These are phyloP conservation scores for Sylvietta virens DNA, from an alignment of 2,113 vertebrate genomes.

Conservation along the genomic window DNA sequence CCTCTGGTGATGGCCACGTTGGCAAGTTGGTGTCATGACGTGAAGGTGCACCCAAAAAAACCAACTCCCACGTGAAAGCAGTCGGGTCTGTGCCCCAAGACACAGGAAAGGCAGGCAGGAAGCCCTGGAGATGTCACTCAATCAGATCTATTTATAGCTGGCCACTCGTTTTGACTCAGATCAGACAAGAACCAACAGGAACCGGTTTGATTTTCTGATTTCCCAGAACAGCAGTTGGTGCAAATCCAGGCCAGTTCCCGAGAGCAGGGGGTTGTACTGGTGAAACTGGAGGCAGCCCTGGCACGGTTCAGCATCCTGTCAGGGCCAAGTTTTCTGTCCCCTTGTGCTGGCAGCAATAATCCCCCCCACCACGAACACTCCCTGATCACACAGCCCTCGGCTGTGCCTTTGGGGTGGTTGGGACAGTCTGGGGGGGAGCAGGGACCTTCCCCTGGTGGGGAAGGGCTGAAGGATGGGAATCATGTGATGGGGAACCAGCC, in stretches of 20 bases:
- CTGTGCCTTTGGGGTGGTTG: background rate
- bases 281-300: background rate
- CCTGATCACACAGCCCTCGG: background rate
- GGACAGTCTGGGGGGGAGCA: background rate
- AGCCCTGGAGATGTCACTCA: background rate
- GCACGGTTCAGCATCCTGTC: background rate
- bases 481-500: background rate
- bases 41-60: background rate
- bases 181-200: background rate
- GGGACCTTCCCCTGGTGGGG: background rate
- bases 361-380: background rate
- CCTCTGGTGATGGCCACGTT: background rate
- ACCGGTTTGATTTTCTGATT: background rate
- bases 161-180: background rate
- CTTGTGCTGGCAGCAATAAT: background rate
- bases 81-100: fast-evolving
- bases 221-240: background rate
- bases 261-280: background rate
- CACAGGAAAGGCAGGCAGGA: slow-evolving; percentile 18
- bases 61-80: background rate
- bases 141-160: background rate
- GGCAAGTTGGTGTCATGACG: fast-evolving
- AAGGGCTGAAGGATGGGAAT: background rate
- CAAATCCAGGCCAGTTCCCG: fast-evolving
- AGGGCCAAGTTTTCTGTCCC: background rate